phyloP scores from a whole-genome alignment of 2,888 invertebrate genomes.

The Zelleria hepariella region DNA sequence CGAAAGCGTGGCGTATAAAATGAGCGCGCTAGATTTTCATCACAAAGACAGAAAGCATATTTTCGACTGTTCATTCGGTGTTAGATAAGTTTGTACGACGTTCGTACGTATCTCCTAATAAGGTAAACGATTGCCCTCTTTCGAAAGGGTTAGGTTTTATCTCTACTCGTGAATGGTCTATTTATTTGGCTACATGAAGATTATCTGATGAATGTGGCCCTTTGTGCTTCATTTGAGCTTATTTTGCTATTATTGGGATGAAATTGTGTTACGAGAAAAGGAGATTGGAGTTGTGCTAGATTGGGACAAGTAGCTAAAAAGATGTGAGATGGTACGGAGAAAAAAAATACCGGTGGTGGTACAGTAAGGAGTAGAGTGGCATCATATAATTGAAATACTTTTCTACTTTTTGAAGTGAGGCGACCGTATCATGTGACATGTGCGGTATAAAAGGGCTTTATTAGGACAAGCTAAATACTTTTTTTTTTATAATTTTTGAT shows the following conservation, averaged over 20 bases:
- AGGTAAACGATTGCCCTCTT: slow-evolving; percentile 1
- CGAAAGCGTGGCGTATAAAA: neutral
- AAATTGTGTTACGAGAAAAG: neutral
- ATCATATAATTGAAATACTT: too few relatives aligned
- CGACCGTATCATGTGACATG: too few relatives aligned
- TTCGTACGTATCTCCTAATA: neutral
- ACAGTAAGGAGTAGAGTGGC: too few relatives aligned
- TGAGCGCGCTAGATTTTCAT: neutral
- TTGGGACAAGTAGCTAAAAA: neutral
- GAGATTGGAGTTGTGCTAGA: neutral
- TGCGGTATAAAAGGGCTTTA: too few relatives aligned
- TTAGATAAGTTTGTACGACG: neutral
- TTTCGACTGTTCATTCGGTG: neutral
- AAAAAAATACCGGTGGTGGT: too few relatives aligned
- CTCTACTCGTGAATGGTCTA: neutral
- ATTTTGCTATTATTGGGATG: neutral
- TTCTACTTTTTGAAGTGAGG: too few relatives aligned
- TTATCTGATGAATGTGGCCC: neutral
- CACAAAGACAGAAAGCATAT: neutral
- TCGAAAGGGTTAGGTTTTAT: slow-evolving; percentile 1
- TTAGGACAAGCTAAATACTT: too few relatives aligned
- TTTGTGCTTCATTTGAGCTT: neutral
- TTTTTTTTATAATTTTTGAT: too few relatives aligned
- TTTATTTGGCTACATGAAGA: neutral
- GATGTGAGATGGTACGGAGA: too few relatives aligned